phyloP scores from a whole-genome alignment of 2,888 invertebrate species.

The Chorisops tibialis region DNA sequence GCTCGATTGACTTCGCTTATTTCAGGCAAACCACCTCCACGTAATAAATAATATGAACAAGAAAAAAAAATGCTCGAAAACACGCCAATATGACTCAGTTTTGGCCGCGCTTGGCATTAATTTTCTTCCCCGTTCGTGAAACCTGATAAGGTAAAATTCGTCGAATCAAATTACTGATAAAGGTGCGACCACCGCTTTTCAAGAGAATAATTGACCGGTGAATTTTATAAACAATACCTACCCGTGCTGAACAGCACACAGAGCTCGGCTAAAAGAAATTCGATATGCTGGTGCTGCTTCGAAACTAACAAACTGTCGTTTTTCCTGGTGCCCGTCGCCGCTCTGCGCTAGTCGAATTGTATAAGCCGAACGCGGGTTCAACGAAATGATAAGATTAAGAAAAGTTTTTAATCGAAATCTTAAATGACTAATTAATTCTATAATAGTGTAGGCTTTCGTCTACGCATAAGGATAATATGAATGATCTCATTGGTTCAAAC shows the following conservation, averaged over 20 bases:
- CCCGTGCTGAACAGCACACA: neutral
- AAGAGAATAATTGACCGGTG: constrained; percentile 15
- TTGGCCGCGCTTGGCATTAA: neutral
- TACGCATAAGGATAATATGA: too few species aligned
- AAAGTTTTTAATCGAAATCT: neutral
- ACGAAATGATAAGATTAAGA: constrained; percentile 6
- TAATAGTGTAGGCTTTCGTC: too few species aligned
- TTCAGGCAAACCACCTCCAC: too few species aligned
- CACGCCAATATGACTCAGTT: too few species aligned
- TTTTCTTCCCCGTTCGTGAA: constrained; percentile 15
- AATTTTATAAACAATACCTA: neutral
- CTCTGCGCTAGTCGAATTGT: neutral
- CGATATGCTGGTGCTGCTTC: neutral
- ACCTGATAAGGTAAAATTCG: constrained; percentile 13
- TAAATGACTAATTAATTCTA: too few species aligned
- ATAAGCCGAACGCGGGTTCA: neutral
- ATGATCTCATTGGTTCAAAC: too few species aligned
- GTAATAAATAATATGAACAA: too few species aligned
- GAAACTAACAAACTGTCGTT: neutral
- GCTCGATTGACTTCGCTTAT: too few species aligned
- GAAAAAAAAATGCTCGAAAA: too few species aligned
- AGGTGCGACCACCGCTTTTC: constrained; percentile 16
- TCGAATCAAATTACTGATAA: constrained; percentile 17
- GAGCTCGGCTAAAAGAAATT: neutral
- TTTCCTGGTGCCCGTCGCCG: neutral